Conservation (phyloP, 2,888 invertebrate species). For the Brassicogethes aeneus region DNA sequence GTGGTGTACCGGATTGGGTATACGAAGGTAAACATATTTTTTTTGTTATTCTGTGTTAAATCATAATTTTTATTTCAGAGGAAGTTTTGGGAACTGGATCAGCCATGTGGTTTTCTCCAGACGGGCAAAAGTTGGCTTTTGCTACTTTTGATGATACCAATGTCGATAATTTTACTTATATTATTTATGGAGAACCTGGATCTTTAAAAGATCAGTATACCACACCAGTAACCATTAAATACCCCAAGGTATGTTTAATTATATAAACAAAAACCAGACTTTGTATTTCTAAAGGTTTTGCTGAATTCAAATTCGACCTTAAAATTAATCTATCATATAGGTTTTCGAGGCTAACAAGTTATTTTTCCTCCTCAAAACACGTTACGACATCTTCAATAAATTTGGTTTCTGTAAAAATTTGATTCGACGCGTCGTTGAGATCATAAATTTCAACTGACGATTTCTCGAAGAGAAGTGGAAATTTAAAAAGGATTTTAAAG, state of each 20-base stretch:
- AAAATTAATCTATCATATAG: too few relatives aligned
- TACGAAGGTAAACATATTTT: slow-evolving; percentile 64
- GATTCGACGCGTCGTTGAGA: too few relatives aligned
- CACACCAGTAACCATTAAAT: slow-evolving; percentile 54
- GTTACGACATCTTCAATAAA: too few relatives aligned
- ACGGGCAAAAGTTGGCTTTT: slow-evolving; percentile 69
- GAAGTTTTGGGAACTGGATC: slow-evolving; percentile 76
- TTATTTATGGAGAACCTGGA: slow-evolving; percentile 56
- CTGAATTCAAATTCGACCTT: too few relatives aligned
- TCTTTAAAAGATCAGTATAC: slow-evolving; percentile 58
- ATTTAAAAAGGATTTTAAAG: too few relatives aligned
- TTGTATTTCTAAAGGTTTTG: slow-evolving; percentile 3
- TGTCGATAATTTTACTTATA: slow-evolving; percentile 56
- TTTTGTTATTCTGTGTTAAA: neutral
- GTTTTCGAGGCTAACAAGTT: too few relatives aligned
- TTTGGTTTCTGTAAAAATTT: too few relatives aligned
- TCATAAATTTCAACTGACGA: too few relatives aligned
- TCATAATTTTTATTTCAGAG: slow-evolving; percentile 52
- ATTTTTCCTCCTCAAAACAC: too few relatives aligned
- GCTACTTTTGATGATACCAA: slow-evolving; percentile 71
- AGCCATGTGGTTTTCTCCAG: slow-evolving; percentile 83
- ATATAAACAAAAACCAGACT: neutral
- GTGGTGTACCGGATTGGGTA: slow-evolving; percentile 86
- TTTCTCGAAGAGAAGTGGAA: too few relatives aligned
- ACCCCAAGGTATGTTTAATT: slow-evolving; percentile 57